Evolutionary conservation across 2,113 vertebrate species (phyloP), one percentile per base, ranked within the genome.

Genomic region (Gallinago jamesoni): DNA sequence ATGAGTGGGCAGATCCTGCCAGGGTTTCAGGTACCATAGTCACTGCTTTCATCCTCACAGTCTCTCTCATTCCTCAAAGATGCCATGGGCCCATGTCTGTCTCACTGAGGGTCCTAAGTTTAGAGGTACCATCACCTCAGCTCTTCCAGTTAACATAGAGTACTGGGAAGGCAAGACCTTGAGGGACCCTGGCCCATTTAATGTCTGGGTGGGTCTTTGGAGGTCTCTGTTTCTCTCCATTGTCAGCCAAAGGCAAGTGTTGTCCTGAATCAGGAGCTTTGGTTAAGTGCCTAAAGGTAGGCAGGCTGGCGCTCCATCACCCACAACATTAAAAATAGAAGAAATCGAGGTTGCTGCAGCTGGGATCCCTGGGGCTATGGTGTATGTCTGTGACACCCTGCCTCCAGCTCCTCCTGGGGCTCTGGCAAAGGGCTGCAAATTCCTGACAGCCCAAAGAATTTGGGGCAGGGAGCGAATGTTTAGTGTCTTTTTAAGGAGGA

Each of bases 361-460:
- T 84, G 79, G 62, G 92, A 66, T 77, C 84, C 78, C 67, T 84
- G 76, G 72, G 55, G 83, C 39, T 67, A 0, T 92, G 80, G 76
- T 67, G 6, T 39, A 8, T 81, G 64, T 90, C 86, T 87, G 52
- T 55, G 60, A 91, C 93, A 94, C 77, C 57, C 67, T 83, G 74
- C 53, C 55, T 80, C 57, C 67, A 52, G 50, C 52, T 67, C 23
- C 39, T 90, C 64, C 63, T 53, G 59, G 53, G 63, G 12, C 83
- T 84, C 75, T 77, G 86, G 79, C 83, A 93, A 90, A 93, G 62
- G 23, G 47, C 79, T 81, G 35, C 60, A 41, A 63, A 88, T 68
- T 92, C 88, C 87, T 72, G 64, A 30, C 52, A 74, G 20, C 10
- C 35, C 56, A 73, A 91, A 78, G 76, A 87, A 91, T 72, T 56